Evolutionary conservation across 92 coral and sea anemone species (phyloP).

Genomic region (Zoanthus solanderi): DNA sequence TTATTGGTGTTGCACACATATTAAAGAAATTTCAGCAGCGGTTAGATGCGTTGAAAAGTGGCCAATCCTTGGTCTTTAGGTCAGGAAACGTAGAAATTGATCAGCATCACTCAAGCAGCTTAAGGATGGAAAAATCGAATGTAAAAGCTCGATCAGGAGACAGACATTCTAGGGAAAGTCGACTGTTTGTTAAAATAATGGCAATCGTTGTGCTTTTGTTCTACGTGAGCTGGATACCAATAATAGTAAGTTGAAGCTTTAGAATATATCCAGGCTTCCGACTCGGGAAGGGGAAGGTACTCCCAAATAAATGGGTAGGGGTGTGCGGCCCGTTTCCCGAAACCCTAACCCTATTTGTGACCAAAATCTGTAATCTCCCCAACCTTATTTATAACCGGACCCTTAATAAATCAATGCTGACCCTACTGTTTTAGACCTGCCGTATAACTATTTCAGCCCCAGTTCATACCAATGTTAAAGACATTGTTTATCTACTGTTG

Average conservation of each 20-base stretch:
- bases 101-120: background rate
- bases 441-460: too few species aligned
- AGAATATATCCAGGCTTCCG: too few species aligned
- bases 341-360: too few species aligned
- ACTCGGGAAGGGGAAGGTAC: too few species aligned
- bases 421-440: too few species aligned
- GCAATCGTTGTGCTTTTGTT: conserved; percentile 64
- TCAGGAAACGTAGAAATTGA: conserved; percentile 39
- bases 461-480: too few species aligned
- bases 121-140: background rate
- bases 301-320: too few species aligned
- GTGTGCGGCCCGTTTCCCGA: too few species aligned
- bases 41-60: conserved; percentile 32
- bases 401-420: too few species aligned
- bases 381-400: too few species aligned
- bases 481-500: too few species aligned
- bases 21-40: conserved; percentile 42
- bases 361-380: too few species aligned
- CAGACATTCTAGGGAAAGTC: conserved; percentile 58
- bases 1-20: conserved; percentile 57
- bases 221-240: conserved; percentile 71
- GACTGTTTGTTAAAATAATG: conserved; percentile 61
- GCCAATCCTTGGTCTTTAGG: conserved; percentile 48
- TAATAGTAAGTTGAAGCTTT: conserved; percentile 44
- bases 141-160: background rate